phyloP scores from a whole-genome alignment of 2,113 vertebrate species.

The Thymallus thymallus region DNA sequence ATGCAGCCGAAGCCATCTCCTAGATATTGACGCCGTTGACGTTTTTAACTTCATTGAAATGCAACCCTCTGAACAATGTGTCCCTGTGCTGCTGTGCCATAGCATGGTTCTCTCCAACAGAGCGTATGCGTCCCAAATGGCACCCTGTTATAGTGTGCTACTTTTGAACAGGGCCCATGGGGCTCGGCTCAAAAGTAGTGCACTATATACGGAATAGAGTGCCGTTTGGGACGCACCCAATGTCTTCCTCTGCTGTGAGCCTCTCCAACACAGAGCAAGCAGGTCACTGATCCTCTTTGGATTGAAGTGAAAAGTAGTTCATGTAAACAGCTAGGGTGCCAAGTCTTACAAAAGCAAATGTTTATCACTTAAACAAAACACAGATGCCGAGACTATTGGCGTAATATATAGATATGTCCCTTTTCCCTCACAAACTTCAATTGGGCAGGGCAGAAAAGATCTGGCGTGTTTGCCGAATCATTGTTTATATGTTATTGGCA shows the following conservation, averaged over 20 bases:
- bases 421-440: constrained; percentile 31
- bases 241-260: not conserved
- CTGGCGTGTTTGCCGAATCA: constrained; percentile 58
- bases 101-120: no score
- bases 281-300: constrained; percentile 15
- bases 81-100: not conserved
- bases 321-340: constrained; percentile 21
- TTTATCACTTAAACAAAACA: constrained; percentile 19
- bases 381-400: constrained; percentile 45
- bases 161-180: no score
- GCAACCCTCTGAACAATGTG: not conserved
- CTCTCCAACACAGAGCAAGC: not conserved
- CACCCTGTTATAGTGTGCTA: no score
- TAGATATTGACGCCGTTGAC: not conserved
- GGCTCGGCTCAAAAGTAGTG: no score
- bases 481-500: constrained; percentile 66
- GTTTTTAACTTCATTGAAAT: no score
- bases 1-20: not conserved
- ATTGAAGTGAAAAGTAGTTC: constrained; percentile 8
- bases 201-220: no score
- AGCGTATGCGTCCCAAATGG: no score
- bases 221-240: no score
- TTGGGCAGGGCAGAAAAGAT: constrained; percentile 21
- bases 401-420: constrained; percentile 37
- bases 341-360: constrained; percentile 58